phyloP scores from a whole-genome alignment of 2,888 invertebrate species.

The Dione vanillae region DNA sequence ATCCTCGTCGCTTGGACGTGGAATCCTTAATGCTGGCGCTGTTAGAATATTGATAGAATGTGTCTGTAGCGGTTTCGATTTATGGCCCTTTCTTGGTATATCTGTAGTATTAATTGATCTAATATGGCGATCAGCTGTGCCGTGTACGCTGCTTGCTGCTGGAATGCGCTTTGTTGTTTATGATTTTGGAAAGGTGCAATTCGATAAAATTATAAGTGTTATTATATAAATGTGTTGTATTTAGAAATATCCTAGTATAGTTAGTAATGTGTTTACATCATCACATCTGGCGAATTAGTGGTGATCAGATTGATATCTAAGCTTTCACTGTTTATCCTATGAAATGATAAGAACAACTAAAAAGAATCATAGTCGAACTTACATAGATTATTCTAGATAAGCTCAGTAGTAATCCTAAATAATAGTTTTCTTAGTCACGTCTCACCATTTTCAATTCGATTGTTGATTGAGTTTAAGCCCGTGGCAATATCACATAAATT shows the following conservation, averaged over 20 bases:
- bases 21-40: slow-evolving; percentile 30
- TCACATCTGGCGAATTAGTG: background rate
- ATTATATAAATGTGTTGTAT: background rate
- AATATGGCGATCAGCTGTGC: slow-evolving; percentile 26
- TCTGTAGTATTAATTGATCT: slow-evolving; percentile 34
- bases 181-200: background rate
- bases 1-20: slow-evolving; percentile 34
- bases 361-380: background rate
- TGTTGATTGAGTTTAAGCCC: slow-evolving; percentile 41
- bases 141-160: slow-evolving; percentile 3
- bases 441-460: slow-evolving; percentile 37
- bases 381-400: slow-evolving; percentile 5
- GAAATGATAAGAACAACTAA: background rate
- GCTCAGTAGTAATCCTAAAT: slow-evolving; percentile 28
- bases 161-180: slow-evolving; percentile 10
- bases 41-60: slow-evolving; percentile 34
- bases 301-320: background rate
- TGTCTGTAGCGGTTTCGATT: slow-evolving; percentile 30
- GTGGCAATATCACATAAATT: slow-evolving; percentile 41
- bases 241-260: background rate
- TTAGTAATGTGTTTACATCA: too few species aligned
- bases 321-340: background rate
- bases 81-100: slow-evolving; percentile 38
- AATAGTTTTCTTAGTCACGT: slow-evolving; percentile 38
- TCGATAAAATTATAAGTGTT: background rate